Evolutionary conservation across 1,140 invertebrate genomes (phyloP), one percentile per base, ranked within the genome.

Genomic region (Caenorhabditis inopinata): DNA sequence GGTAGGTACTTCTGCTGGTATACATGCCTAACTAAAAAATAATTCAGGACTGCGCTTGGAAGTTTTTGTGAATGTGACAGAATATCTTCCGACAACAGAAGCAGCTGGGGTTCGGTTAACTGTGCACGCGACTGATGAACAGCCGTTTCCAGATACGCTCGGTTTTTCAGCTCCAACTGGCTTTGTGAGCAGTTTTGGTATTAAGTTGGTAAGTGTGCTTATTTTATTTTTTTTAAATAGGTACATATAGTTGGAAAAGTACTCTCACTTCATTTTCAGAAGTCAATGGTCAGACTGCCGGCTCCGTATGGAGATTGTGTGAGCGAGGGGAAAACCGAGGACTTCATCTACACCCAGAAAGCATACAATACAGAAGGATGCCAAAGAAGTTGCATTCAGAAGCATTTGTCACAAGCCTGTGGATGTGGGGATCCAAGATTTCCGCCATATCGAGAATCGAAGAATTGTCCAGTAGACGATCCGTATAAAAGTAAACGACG

Each of bases 1-100:
- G 86, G 86, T 87, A 21, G 21, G 68, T 25, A 42, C 16, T n/a
- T n/a, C n/a, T n/a, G n/a, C n/a, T n/a, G n/a, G n/a, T 25, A 47
- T n/a, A 47, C 27, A 4, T 32, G 46, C 45, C 2, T 6, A 29
- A 62, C 4, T 42, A 11, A 27, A 73, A 35, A n/a, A 14, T 29
- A 29, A 42, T 51, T 25, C 21, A 83, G 85, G 85, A 35, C 78
- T 87, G 9, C 82, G 86, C 45, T 82, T 87, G 38, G 86, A 88
- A 84, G 87, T 87, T 6, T 87, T 88, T 78, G 86, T 88, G 6
- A 87, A 87, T 79, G 84, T 88, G 12, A 85, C 82, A n/a, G 86
- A 87, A 75, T 87, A 87, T 78, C 74, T 87, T 32, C 87, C 87
- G 18, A 88, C 87, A 16, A 87, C 87, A 0, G 86, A 87, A 76